phyloP scores from a whole-genome alignment of 1,140 invertebrate species.

The Paralvinella palmiformis region DNA sequence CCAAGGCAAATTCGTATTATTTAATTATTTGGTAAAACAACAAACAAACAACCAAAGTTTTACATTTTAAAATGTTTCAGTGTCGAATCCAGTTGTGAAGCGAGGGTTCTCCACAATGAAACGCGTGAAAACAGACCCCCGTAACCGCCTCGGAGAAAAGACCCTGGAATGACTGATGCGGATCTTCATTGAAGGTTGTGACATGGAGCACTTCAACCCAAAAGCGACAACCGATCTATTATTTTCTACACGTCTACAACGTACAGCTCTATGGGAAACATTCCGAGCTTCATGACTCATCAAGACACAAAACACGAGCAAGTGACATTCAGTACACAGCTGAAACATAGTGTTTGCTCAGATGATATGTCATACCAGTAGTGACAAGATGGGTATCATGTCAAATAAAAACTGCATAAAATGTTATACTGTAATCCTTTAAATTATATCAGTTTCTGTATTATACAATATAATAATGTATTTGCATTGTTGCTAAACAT shows the following conservation, averaged over 20 bases:
- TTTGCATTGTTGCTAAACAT: too few species aligned
- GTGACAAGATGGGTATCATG: too few species aligned
- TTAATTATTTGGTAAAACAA: not conserved
- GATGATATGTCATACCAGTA: too few species aligned
- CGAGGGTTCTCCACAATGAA: constrained; percentile 1
- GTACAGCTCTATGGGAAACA: not conserved
- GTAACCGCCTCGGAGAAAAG: not conserved
- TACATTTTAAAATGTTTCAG: not conserved
- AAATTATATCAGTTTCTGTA: too few species aligned
- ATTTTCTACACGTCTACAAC: not conserved
- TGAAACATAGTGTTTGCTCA: too few species aligned
- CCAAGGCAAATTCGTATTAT: constrained; percentile 2
- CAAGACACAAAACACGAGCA: constrained; percentile 2
- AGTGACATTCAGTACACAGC: not conserved
- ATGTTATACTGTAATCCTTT: too few species aligned
- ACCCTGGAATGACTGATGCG: constrained; percentile 5
- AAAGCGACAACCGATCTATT: not conserved
- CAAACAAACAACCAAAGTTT: not conserved
- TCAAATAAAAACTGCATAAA: too few species aligned
- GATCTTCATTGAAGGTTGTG: not conserved
- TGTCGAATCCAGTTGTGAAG: not conserved
- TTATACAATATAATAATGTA: too few species aligned
- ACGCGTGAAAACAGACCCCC: not conserved
- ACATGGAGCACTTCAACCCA: constrained; percentile 6
- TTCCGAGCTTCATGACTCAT: not conserved